Evolutionary conservation across 2,888 invertebrate species (phyloP).

Genomic region (Dendrolimus houi): DNA sequence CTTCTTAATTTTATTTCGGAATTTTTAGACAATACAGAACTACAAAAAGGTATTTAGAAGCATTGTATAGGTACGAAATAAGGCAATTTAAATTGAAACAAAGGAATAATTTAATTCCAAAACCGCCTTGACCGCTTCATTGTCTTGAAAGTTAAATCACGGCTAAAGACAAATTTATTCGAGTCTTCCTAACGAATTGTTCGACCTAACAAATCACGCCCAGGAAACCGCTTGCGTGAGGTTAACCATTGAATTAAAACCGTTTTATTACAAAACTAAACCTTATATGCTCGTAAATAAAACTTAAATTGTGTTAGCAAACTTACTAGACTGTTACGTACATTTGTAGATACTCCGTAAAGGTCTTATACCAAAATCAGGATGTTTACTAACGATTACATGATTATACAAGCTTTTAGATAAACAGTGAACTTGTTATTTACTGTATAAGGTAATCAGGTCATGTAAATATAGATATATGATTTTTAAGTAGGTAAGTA

Average conservation of each 20-base stretch:
- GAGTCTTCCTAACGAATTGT: conserved; percentile 22
- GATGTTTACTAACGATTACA: conserved; percentile 35
- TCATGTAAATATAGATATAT: too few relatives aligned
- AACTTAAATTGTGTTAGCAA: conserved; percentile 12
- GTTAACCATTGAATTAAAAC: conserved; percentile 30
- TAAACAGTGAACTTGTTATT: conserved; percentile 27
- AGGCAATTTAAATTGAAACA: neutral
- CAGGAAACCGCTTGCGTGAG: conserved; percentile 41
- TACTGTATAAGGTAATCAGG: conserved; percentile 3
- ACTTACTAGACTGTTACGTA: neutral
- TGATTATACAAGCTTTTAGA: conserved; percentile 21
- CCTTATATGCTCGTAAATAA: conserved; percentile 14
- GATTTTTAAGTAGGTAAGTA: too few relatives aligned
- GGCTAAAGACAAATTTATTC: conserved; percentile 20
- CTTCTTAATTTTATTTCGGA: too few relatives aligned
- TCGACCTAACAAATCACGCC: conserved; percentile 40
- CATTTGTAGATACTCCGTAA: neutral
- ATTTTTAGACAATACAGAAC: too few relatives aligned
- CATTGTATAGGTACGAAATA: too few relatives aligned
- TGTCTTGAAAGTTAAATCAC: conserved; percentile 1
- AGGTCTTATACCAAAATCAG: conserved; percentile 32
- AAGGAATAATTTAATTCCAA: neutral
- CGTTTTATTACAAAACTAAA: conserved; percentile 14
- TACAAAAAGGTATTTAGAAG: too few relatives aligned
- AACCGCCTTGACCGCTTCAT: neutral